phyloP scores from a whole-genome alignment of 2,888 invertebrate genomes.

The Yponomeuta malinellus region DNA sequence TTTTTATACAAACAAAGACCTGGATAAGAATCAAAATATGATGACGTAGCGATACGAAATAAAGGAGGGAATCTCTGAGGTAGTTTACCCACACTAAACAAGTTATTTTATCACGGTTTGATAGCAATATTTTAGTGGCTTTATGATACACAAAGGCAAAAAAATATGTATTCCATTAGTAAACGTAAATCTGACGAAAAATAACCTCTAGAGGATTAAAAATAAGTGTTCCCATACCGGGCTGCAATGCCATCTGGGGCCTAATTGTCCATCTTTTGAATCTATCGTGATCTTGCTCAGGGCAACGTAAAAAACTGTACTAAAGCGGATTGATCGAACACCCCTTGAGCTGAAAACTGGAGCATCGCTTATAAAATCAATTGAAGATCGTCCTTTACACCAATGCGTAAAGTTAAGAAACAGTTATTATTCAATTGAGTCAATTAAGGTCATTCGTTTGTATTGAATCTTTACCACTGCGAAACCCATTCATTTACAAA shows the following conservation, averaged over 20 bases:
- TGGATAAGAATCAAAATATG: not conserved
- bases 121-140: no score
- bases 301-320: no score
- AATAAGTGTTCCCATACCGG: no score
- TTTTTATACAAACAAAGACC: not conserved
- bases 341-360: not conserved
- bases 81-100: no score
- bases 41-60: not conserved
- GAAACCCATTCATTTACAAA: constrained; percentile 36
- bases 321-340: not conserved
- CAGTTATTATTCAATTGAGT: constrained; percentile 65
- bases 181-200: no score
- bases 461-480: constrained; percentile 9
- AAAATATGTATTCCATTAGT: no score
- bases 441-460: constrained; percentile 65
- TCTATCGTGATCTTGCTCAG: no score
- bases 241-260: no score
- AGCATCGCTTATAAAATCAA: constrained; percentile 38
- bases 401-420: constrained; percentile 39
- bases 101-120: no score
- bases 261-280: no score
- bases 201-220: no score
- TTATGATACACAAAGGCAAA: no score
- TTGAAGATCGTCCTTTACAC: constrained; percentile 41
- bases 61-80: not conserved